Conservation (phyloP, 1,140 invertebrate genomes). For the Polypedilum pembai region DNA sequence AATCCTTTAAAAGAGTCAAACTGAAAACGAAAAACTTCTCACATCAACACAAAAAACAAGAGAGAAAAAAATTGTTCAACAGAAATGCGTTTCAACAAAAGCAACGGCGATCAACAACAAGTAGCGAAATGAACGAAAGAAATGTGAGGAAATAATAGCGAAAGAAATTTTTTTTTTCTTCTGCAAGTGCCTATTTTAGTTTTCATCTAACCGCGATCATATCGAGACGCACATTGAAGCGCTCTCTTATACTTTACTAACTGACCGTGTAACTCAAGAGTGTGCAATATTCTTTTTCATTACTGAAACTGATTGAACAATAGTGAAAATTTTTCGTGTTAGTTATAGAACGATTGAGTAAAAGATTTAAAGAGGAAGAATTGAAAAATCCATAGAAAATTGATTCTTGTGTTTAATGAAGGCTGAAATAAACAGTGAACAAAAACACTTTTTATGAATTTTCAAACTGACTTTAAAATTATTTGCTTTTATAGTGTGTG, state of each 20-base stretch:
- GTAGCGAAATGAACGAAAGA: neutral
- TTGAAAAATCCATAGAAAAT: conserved; percentile 12
- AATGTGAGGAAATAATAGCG: no score
- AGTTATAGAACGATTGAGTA: no score
- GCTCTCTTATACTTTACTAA: neutral
- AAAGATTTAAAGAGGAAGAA: no score
- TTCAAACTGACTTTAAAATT: no score
- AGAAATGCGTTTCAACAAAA: neutral
- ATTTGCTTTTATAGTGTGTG: no score
- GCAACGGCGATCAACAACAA: no score
- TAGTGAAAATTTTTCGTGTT: neutral
- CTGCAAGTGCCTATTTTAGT: conserved; percentile 16
- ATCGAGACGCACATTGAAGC: neutral
- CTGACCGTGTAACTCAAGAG: neutral
- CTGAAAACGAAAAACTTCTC: no score
- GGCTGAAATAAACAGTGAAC: neutral
- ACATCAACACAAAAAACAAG: neutral
- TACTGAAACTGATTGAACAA: neutral
- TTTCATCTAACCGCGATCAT: conserved; percentile 16
- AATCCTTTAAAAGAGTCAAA: no score
- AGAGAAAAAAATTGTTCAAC: neutral
- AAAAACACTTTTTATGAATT: neutral
- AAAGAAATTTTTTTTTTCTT: neutral
- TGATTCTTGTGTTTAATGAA: conserved; percentile 9
- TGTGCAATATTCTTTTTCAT: neutral